Evolutionary conservation across 2,888 invertebrate species (phyloP), one percentile per base, ranked within the genome.

Genomic region (Tenodera sinensis): DNA sequence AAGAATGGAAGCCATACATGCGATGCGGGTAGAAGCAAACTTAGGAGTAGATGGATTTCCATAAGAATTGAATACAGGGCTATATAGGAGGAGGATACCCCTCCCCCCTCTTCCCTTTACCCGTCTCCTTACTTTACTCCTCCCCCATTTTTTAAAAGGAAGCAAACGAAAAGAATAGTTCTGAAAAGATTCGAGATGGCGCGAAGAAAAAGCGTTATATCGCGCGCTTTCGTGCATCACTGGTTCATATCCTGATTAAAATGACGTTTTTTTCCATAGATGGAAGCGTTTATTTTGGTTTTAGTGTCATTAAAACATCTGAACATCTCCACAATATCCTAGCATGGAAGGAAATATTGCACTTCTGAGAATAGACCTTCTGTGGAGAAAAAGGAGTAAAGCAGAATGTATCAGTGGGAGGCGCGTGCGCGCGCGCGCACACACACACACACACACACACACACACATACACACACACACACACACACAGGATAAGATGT

Each of bases 21-120:
- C 28, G 30, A 82, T 28, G 88, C 42, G 42, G 47, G 86, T 71
- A 47, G 83, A 8, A 83, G 28, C 27, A 82, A 34, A 71, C 54
- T 71, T 83, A 34, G 82, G 84, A 88, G 88, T 89, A 54, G 89
- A 89, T 86, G 89, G 83, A 89, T 89, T 89, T 89, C 89, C 89
- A 89, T 89, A 89, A 86, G 89, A 89, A 86, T 89, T 42, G 89
- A 88, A 88, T 42, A 84, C 84, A 81, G 27, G 85, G 83, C 85
- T 85, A 54, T 85, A 54, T 81, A 84, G 84, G 82, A 27, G 54
- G 84, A 47, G 83, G 88, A 34, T 83, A 42, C 28, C 27, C 25
- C 27, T 12, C 28, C 25, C 9, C 2, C 47, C 86, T 28, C 28
- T 28, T 81, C 30, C 28, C 28, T 71, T 71, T 83, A 83, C 28